Evolutionary conservation across 1,140 invertebrate genomes (phyloP), one percentile per base, ranked within the genome.

Genomic region (Radopholus similis): DNA sequence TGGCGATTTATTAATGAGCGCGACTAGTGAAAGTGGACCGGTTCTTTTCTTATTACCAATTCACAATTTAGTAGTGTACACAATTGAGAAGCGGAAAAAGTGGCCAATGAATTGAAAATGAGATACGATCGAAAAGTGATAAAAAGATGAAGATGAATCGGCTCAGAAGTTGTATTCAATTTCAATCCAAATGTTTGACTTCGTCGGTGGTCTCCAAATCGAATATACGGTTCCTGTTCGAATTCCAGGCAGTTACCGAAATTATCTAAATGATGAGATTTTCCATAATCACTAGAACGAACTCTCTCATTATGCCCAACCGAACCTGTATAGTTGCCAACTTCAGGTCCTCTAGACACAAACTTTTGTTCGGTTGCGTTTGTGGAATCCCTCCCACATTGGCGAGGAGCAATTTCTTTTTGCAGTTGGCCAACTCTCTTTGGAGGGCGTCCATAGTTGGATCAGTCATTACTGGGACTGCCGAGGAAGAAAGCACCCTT

Each of bases 401-500:
- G 2, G 59, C 38, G 32, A 62, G 15, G 32, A 62, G 21, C n/a
- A 62, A 47, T 11, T 30, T 35, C 37, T 66, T 66, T 35, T 66
- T 66, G 28, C 64, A 66, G 38, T 66, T 66, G 28, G 23, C 49
- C 18, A 66, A 42, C 35, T 66, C 64, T 9, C 64, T 35, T 47
- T 66, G 51, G 13, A 64, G 35, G 13, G 54, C 64, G 23, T 35
- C 47, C 35, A 59, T 23, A 26, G 32, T 42, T 28, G 28, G 42
- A 56, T 63, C 56, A 21, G 26, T 40, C n/a, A 47, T 28, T 32
- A 54, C 58, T 26, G 51, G 9, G 28, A 32, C 54, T n/a, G 11
- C 4, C 3, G 44, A 23, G 9, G 59, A 62, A 28, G 23, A 28
- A 62, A 64, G 37, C 13, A 66, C 58, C 13, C 56, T 34, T 15